Conservation (phyloP, 2,888 invertebrate genomes). For the Epinotia bilunana region DNA sequence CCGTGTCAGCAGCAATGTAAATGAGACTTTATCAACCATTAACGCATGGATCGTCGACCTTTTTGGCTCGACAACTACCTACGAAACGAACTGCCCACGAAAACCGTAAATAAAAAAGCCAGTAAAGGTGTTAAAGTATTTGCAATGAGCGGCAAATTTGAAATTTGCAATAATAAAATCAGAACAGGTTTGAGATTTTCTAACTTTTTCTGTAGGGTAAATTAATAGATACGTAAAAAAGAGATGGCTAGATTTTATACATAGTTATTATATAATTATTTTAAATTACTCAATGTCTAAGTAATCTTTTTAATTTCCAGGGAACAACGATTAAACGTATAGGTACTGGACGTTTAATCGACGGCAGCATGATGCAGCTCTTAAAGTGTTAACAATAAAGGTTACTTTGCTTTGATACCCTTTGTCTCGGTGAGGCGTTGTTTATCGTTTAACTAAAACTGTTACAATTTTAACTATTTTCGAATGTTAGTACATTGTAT, state of each 20-base stretch:
- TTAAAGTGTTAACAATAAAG: slow-evolving; percentile 28
- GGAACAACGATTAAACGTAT: neutral
- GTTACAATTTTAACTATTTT: slow-evolving; percentile 34
- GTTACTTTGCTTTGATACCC: slow-evolving; percentile 25
- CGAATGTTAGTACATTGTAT: slow-evolving; percentile 26
- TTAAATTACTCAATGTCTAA: neutral
- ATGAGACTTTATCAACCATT: too few species aligned
- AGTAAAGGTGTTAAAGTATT: too few species aligned
- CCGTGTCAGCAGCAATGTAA: too few species aligned
- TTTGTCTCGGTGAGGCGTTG: slow-evolving; percentile 28
- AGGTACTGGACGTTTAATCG: neutral
- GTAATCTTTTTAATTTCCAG: slow-evolving; percentile 2
- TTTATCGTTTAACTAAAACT: slow-evolving; percentile 32
- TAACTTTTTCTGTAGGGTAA: too few species aligned
- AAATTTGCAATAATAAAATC: too few species aligned
- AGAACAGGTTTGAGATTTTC: too few species aligned
- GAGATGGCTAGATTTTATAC: neutral
- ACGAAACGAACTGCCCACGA: too few species aligned
- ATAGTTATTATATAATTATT: too few species aligned
- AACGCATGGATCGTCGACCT: too few species aligned
- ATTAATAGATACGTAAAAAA: neutral
- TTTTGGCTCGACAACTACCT: too few species aligned
- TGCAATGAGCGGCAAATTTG: too few species aligned
- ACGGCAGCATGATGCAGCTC: slow-evolving; percentile 2
- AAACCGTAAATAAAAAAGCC: too few species aligned